phyloP scores from a whole-genome alignment of 1,140 invertebrate genomes.

The Pomacea maculata region DNA sequence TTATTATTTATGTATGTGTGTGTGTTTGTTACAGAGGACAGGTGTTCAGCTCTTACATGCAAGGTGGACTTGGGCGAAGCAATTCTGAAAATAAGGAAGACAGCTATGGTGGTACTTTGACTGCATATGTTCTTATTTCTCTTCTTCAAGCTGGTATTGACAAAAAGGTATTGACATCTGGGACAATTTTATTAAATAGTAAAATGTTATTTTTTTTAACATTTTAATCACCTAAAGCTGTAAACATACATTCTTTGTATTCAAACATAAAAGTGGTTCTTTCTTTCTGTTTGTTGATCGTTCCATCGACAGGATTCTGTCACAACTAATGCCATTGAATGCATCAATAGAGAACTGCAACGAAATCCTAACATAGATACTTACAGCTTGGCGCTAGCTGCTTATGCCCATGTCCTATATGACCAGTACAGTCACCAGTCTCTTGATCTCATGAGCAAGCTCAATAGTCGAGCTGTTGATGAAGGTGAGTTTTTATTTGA shows the following conservation, averaged over 20 bases:
- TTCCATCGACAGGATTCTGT: constrained; percentile 20
- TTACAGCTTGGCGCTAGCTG: constrained; percentile 76
- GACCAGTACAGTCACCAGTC: constrained; percentile 59
- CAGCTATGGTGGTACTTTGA: constrained; percentile 40
- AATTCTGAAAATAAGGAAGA: constrained; percentile 32
- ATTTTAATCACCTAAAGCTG: too few relatives aligned
- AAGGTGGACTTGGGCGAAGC: constrained; percentile 52
- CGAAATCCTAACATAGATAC: constrained; percentile 67
- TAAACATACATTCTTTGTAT: too few relatives aligned
- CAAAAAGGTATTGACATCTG: constrained; percentile 28
- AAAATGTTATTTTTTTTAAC: too few relatives aligned
- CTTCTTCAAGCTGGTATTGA: constrained; percentile 51
- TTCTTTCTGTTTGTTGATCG: too few relatives aligned
- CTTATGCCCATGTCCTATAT: constrained; percentile 54
- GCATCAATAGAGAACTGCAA: constrained; percentile 40
- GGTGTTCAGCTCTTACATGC: constrained; percentile 59
- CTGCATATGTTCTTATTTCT: constrained; percentile 60
- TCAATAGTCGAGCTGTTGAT: constrained; percentile 29
- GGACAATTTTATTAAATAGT: too few relatives aligned
- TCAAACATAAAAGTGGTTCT: too few relatives aligned
- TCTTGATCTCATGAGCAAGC: constrained; percentile 67
- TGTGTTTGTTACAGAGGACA: constrained; percentile 34
- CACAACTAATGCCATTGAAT: constrained; percentile 30
- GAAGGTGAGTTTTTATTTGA: constrained; percentile 18
- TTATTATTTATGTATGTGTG: background rate